Evolutionary conservation across 2,113 vertebrate genomes (phyloP), one percentile per base, ranked within the genome.

Genomic region (Sylvietta virens): DNA sequence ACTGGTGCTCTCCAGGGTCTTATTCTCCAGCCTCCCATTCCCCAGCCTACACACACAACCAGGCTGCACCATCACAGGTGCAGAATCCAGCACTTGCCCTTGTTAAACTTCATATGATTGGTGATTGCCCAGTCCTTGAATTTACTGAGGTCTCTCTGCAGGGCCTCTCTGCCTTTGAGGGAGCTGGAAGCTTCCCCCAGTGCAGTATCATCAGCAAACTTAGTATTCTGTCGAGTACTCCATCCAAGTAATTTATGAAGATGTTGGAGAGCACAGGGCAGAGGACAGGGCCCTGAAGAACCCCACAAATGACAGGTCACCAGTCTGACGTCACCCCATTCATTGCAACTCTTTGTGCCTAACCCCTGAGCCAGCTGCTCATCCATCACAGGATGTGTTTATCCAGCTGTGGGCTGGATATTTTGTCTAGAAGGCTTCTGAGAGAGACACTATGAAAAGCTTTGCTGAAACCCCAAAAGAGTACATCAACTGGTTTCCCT

Each of bases 151-250:
- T 27, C 21, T 53, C 39, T 54, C 30, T 62, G 24, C n/a, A 54
- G 20, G 24, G 20, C 57, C 31, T n/a, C 30, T 79, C 48, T 48
- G 48, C 30, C 42, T 11, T 37, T 42, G 33, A 64, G 21, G 10
- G 11, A 72, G 31, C 20, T 27, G 42, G 42, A 30, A 56, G 50
- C 42, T 48, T 57, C 31, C 15, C 9, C 3, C 66, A 50, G 0
- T 15, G 11, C 11, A 28, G 22, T 16, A 50, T 31, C 4, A 4
- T 28, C 15, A 22, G 37, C 15, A 57, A 57, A 47, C 44, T 70
- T 23, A 15, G 14, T 57, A 57, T 23, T 57, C 15, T 2, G 0
- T 28, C 0, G 1, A 65, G 67, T 37, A 8, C 15, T 33, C 5
- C 6, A 15, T 57, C 42, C 27, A 57, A 37, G 31, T 58, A 0